Conservation (phyloP, 2,797 vertebrate genomes). For the Pseudomugil gertrudae region DNA sequence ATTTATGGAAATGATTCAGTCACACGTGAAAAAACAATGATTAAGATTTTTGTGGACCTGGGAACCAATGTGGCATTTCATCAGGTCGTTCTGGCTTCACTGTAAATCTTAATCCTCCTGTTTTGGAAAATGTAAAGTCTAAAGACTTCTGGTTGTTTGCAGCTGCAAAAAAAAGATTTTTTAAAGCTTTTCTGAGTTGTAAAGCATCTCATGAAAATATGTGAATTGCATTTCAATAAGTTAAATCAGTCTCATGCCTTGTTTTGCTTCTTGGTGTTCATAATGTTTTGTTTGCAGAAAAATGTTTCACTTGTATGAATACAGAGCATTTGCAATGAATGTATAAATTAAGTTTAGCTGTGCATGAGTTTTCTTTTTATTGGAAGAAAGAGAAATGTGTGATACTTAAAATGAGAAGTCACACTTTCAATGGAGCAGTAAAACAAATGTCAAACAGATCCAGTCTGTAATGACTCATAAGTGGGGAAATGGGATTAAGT, state of each 20-base stretch:
- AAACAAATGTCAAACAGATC: not conserved
- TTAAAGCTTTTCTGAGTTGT: slow-evolving; percentile 13
- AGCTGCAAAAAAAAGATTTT: slow-evolving; percentile 9
- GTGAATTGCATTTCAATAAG: slow-evolving; percentile 13
- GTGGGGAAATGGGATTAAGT: slow-evolving; percentile 22
- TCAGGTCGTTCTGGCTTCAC: slow-evolving; percentile 16
- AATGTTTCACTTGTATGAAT: slow-evolving; percentile 24
- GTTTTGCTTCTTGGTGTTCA: slow-evolving; percentile 29
- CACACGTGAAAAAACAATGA: not conserved
- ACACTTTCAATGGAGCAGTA: not conserved
- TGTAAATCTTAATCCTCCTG: slow-evolving; percentile 14
- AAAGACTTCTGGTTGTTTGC: slow-evolving; percentile 13
- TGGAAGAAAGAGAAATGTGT: slow-evolving; percentile 14
- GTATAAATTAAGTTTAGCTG: slow-evolving; percentile 41
- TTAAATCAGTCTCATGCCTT: slow-evolving; percentile 55
- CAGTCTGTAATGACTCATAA: not conserved
- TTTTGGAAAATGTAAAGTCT: slow-evolving; percentile 20
- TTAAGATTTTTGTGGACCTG: slow-evolving; percentile 16
- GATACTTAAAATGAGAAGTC: not conserved
- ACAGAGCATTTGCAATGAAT: slow-evolving; percentile 53
- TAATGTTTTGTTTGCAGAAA: slow-evolving; percentile 31
- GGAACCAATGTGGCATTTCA: slow-evolving; percentile 5
- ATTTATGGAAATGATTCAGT: slow-evolving; percentile 12
- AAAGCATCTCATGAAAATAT: slow-evolving; percentile 2
- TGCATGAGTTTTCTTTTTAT: slow-evolving; percentile 27